phyloP scores from a whole-genome alignment of 2,888 invertebrate species.

The Cheilosia soror region DNA sequence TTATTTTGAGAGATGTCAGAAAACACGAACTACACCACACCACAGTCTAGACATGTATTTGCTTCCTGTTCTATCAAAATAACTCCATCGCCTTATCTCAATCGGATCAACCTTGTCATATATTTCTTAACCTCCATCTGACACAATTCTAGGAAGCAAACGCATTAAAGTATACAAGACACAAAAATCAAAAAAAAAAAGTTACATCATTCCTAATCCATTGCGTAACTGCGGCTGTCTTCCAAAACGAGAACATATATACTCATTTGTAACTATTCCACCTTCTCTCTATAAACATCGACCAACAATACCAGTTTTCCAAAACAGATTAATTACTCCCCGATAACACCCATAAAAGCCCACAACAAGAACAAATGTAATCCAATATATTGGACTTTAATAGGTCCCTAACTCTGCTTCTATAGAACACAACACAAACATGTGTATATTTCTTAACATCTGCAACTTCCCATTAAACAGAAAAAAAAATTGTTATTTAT shows the following conservation, averaged over 20 bases:
- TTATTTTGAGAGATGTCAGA: no score
- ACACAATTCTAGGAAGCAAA: not conserved
- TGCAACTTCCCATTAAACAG: conserved; percentile 4
- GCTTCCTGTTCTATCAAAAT: no score
- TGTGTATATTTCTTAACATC: not conserved
- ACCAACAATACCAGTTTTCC: conserved; percentile 44
- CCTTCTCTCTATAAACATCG: not conserved
- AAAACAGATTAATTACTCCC: conserved; percentile 48
- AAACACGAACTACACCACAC: not conserved
- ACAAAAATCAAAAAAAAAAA: not conserved
- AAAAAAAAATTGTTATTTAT: not conserved
- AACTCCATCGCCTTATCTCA: not conserved
- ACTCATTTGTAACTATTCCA: conserved; percentile 10
- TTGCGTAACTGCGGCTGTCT: conserved; percentile 39
- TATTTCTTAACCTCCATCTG: not conserved
- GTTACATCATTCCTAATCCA: conserved; percentile 35
- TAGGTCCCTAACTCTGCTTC: conserved; percentile 13
- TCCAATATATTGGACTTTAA: conserved; percentile 38
- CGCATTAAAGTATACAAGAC: not conserved
- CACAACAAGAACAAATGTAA: conserved; percentile 44
- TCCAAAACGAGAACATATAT: conserved; percentile 1
- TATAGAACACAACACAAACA: not conserved
- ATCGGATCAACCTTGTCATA: not conserved
- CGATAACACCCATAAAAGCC: conserved; percentile 39
- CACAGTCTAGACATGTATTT: not conserved